Conservation (phyloP, 2,797 vertebrate species). For the Buphagus erythrorhynchus region DNA sequence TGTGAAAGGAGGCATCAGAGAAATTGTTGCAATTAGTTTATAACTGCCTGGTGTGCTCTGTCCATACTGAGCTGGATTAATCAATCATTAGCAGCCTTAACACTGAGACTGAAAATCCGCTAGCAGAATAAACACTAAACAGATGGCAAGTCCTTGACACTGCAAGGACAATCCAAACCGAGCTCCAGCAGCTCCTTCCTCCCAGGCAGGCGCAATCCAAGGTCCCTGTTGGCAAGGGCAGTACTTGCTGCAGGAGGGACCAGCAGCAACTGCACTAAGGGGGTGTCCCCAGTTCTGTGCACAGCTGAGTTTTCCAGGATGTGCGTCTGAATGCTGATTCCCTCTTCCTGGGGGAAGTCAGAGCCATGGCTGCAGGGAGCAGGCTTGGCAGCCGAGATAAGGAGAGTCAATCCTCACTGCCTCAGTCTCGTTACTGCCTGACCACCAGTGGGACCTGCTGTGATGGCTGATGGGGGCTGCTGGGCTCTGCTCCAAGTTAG, state of each 20-base stretch:
- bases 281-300: rapidly evolving
- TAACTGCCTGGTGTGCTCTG: not conserved
- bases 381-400: not conserved
- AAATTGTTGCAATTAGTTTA: not conserved
- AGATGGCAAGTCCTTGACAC: not conserved
- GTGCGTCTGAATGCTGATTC: rapidly evolving
- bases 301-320: not conserved
- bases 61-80: not conserved
- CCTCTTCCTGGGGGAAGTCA: not conserved
- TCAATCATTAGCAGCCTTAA: conserved; percentile 11
- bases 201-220: not conserved
- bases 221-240: rapidly evolving
- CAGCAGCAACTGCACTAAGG: too few relatives aligned
- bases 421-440: not conserved
- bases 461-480: not conserved
- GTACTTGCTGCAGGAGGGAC: rapidly evolving
- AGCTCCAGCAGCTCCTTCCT: not conserved
- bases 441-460: not conserved
- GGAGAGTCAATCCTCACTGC: not conserved
- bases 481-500: not conserved
- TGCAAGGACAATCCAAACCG: not conserved
- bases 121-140: not conserved
- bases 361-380: not conserved
- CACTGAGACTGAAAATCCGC: not conserved
- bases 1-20: not conserved